phyloP scores from a whole-genome alignment of 2,113 vertebrate genomes.

The Solenodon paradoxus region DNA sequence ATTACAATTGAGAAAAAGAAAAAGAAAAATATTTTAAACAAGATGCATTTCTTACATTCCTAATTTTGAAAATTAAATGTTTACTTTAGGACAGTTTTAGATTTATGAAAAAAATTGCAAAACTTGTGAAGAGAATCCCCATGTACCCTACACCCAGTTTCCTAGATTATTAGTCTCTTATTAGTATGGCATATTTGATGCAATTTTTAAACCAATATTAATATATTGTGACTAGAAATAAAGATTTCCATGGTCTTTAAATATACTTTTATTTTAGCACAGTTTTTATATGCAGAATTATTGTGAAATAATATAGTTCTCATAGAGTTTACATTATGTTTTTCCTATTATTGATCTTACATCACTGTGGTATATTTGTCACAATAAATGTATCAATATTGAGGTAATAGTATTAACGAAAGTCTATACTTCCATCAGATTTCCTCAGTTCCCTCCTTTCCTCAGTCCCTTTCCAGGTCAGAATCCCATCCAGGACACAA shows the following conservation, averaged over 20 bases:
- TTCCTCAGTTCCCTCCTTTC: background rate
- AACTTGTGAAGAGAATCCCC: background rate
- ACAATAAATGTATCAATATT: slow-evolving; percentile 1
- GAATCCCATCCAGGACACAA: background rate
- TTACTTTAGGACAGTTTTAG: background rate
- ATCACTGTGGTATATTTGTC: background rate
- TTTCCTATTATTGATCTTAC: background rate
- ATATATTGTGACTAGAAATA: background rate
- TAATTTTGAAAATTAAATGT: background rate
- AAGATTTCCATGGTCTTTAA: background rate
- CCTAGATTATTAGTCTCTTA: background rate
- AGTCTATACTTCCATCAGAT: background rate
- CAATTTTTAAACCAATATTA: background rate
- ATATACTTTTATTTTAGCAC: background rate
- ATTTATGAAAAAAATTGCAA: background rate
- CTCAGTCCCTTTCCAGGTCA: background rate
- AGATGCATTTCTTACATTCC: background rate
- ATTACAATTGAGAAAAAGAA: background rate
- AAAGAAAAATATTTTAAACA: background rate
- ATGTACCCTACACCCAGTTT: background rate
- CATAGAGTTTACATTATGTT: background rate
- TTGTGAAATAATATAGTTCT: background rate
- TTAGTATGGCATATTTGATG: background rate
- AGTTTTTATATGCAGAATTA: slow-evolving; percentile 6
- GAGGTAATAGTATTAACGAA: background rate